Conservation (phyloP, 2,888 invertebrate genomes). For the Tiphia femorata region DNA sequence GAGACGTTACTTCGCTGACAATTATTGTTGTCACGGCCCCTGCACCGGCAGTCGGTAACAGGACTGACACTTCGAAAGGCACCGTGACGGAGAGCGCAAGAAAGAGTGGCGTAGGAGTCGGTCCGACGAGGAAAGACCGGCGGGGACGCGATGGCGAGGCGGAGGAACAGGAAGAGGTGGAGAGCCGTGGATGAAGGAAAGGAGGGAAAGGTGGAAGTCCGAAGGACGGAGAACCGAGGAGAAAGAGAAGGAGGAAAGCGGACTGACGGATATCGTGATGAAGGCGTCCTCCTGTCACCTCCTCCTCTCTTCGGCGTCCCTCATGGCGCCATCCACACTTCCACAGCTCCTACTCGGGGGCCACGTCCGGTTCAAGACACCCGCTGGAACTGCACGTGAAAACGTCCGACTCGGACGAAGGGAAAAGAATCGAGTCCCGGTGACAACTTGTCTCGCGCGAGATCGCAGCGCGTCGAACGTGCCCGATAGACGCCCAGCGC, state of each 20-base stretch:
- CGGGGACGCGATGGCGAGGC: constrained; percentile 44
- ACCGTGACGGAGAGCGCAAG: constrained; percentile 58
- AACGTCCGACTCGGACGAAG: constrained; percentile 23
- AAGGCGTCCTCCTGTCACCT: constrained; percentile 64
- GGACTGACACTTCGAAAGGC: constrained; percentile 64
- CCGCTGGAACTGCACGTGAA: constrained; percentile 42
- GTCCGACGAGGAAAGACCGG: constrained; percentile 26
- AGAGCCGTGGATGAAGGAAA: constrained; percentile 34
- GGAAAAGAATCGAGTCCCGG: constrained; percentile 28
- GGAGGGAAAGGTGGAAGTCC: constrained; percentile 24
- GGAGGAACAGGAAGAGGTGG: constrained; percentile 49
- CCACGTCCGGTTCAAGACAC: constrained; percentile 50
- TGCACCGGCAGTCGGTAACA: constrained; percentile 58
- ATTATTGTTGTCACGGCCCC: constrained; percentile 65
- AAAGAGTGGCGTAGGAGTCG: constrained; percentile 44
- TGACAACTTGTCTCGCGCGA: constrained; percentile 16
- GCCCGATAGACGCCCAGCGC: neutral
- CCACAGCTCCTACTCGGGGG: constrained; percentile 42
- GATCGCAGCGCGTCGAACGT: neutral
- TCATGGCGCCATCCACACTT: constrained; percentile 40
- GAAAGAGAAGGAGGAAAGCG: constrained; percentile 49
- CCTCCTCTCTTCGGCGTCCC: constrained; percentile 34
- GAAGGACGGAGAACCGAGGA: constrained; percentile 30
- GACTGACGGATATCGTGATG: constrained; percentile 66
- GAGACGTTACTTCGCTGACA: constrained; percentile 64